Evolutionary conservation across 1,140 invertebrate genomes (phyloP).

Genomic region (Elysia chlorotica): DNA sequence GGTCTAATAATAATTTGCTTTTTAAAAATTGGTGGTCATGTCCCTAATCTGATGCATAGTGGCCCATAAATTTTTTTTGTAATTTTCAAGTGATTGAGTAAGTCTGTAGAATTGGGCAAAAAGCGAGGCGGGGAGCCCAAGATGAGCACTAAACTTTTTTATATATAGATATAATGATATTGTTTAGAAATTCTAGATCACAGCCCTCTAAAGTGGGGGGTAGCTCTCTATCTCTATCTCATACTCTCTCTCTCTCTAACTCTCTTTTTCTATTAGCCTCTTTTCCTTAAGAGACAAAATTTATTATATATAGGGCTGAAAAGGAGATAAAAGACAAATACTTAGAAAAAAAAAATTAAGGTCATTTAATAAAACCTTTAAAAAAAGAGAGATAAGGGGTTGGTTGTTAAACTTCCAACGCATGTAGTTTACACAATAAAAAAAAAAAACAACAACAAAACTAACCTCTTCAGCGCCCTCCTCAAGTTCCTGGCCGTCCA

Average conservation of each 20-base stretch:
- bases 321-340: neutral
- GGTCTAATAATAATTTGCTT: no score
- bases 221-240: constrained; percentile 72
- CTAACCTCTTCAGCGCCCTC: constrained; percentile 51
- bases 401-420: neutral
- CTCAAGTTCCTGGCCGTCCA: constrained; percentile 41
- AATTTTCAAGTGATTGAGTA: no score
- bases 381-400: neutral
- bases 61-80: no score
- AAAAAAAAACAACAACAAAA: neutral
- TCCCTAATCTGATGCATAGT: no score
- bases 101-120: no score
- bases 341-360: neutral
- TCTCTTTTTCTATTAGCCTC: constrained; percentile 94
- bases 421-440: neutral
- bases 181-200: no score
- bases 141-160: no score
- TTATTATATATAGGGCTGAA: neutral
- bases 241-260: constrained; percentile 74
- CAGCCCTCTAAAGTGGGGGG: constrained; percentile 73
- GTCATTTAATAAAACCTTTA: no score
- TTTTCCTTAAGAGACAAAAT: constrained; percentile 60
- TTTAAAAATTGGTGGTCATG: no score
- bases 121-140: no score
- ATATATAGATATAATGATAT: no score